Evolutionary conservation across 2,797 vertebrate species (phyloP), one percentile per base, ranked within the genome.

Genomic region (Acanthurus tractus): DNA sequence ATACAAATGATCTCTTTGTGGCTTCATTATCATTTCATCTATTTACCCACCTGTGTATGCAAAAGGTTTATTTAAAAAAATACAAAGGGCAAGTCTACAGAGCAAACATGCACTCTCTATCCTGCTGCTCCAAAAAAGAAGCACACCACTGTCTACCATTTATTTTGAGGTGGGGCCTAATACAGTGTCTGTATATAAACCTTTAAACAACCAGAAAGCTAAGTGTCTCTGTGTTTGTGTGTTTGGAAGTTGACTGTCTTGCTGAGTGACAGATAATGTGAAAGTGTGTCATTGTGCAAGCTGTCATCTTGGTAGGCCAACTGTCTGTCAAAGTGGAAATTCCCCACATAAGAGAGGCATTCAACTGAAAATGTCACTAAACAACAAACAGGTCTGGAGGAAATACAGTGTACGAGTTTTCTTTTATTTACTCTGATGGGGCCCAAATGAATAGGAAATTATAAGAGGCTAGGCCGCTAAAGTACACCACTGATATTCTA

Each of bases 331-430:
- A 86, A 73, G 84, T 88, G 92, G 86, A 93, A 93, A 91, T 91
- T 86, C 87, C 92, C 88, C 83, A 90, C 85, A 88, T 84, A 81
- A 80, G 84, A 87, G 78, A 84, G 55, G 76, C 88, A 88, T 88
- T 93, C 79, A 92, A 84, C 84, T 86, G 84, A 91, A 93, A 92
- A 92, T 93, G 89, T 91, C 92, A 91, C 86, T 88, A 89, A 93
- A 92, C 84, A 89, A 88, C 88, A 91, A 91, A 91, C 83, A 66
- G 63, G 55, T 83, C 71, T 68, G 45, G 58, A 84, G 76, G 70
- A 89, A 92, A 89, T 78, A 78, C 44, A 55, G 22, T 44, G 22
- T 52, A 63, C 59, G 59, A 63, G 53, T 79, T 90, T 88, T 70
- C 49, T 81, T 81, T 88, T 80, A 86, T 91, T 88, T 86, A 84